Evolutionary conservation across 2,888 invertebrate genomes (phyloP).

Genomic region (Scaptomyza reducta): DNA sequence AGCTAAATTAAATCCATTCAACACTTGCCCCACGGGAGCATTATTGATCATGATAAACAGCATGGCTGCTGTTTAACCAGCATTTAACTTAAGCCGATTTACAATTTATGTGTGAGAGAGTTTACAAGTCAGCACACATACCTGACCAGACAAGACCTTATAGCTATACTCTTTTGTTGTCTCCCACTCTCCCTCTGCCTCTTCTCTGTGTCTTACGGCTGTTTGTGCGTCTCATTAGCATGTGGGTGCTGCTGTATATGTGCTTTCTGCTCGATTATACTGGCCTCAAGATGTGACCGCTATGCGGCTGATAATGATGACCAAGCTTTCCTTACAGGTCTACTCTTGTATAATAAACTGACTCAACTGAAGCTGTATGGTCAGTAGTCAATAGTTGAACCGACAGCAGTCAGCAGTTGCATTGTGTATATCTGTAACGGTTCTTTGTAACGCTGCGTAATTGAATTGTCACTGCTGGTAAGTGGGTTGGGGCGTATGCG

Average conservation of each 20-base stretch:
- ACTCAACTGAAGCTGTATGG: slow-evolving; percentile 28
- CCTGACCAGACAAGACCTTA: slow-evolving; percentile 16
- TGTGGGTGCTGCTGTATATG: slow-evolving; percentile 53
- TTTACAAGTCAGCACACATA: slow-evolving; percentile 20
- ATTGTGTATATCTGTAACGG: slow-evolving; percentile 58
- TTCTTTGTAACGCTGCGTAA: slow-evolving; percentile 53
- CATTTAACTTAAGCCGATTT: slow-evolving; percentile 73
- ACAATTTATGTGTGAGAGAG: slow-evolving; percentile 58
- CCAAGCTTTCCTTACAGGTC: slow-evolving; percentile 56
- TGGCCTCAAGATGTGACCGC: slow-evolving; percentile 22
- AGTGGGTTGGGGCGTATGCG: neutral
- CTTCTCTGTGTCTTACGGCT: slow-evolving; percentile 13
- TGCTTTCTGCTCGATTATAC: slow-evolving; percentile 24
- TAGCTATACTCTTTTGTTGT: slow-evolving; percentile 8
- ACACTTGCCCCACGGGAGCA: slow-evolving; percentile 39
- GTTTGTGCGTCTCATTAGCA: slow-evolving; percentile 64
- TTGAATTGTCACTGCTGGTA: slow-evolving; percentile 55
- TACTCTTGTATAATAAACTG: slow-evolving; percentile 32
- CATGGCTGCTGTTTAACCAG: slow-evolving; percentile 58
- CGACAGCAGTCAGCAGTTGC: slow-evolving; percentile 26
- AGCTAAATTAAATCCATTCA: slow-evolving; percentile 68
- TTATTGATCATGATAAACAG: slow-evolving; percentile 37
- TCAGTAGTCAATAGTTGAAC: slow-evolving; percentile 28
- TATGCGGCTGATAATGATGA: slow-evolving; percentile 50
- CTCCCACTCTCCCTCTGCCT: neutral